Conservation (phyloP, 2,113 vertebrate species). For the Lathamus discolor region DNA sequence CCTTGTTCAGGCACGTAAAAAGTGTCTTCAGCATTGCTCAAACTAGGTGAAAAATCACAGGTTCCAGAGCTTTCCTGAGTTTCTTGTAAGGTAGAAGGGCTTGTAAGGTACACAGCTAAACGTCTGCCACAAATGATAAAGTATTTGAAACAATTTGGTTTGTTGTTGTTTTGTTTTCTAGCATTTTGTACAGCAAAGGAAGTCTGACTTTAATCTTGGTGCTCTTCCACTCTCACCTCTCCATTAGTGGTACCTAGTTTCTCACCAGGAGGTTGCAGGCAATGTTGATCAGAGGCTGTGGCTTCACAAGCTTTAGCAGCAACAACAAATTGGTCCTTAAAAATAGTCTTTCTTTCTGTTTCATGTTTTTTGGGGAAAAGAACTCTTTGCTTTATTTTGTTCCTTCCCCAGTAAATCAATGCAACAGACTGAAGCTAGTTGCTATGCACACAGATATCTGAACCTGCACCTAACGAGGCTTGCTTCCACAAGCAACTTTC, state of each 20-base stretch:
- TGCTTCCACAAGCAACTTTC: background rate
- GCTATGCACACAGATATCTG: background rate
- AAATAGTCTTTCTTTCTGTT: background rate
- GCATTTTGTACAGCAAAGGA: background rate
- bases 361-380: background rate
- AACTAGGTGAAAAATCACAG: background rate
- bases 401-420: background rate
- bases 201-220: slow-evolving; percentile 1
- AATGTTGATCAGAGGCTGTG: slow-evolving; percentile 18
- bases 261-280: background rate
- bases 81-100: background rate
- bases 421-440: background rate
- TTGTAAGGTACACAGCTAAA: background rate
- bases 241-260: background rate
- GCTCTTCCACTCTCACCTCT: background rate
- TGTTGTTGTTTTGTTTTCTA: background rate
- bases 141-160: background rate
- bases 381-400: background rate
- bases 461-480: background rate
- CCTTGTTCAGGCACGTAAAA: background rate
- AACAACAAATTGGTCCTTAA: slow-evolving; percentile 44
- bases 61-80: background rate
- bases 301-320: background rate
- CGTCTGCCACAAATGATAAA: background rate
- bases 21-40: background rate